These are phyloP conservation scores for Pseudorasbora parva DNA, from an alignment of 2,113 vertebrate species.

Conservation along the genomic window DNA sequence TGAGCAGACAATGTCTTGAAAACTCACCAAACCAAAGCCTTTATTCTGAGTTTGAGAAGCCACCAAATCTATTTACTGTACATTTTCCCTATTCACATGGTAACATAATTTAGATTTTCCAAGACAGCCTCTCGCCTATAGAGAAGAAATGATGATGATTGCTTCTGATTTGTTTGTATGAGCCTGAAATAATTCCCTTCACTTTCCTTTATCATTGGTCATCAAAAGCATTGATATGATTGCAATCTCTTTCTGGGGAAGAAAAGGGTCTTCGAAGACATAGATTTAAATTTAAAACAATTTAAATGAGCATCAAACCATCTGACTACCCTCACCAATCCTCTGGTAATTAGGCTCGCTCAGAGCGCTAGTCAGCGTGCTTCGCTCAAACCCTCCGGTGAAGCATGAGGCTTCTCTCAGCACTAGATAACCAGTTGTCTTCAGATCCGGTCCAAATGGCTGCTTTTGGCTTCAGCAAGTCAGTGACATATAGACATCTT, in stretches of 20 bases:
- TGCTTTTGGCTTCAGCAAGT: constrained; percentile 21
- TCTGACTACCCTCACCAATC: constrained; percentile 35
- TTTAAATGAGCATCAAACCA: constrained; percentile 44
- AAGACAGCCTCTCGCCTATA: background rate
- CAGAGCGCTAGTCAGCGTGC: background rate
- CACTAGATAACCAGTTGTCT: constrained; percentile 31
- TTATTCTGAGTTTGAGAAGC: background rate
- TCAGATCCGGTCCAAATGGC: constrained; percentile 15
- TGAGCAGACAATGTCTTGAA: background rate
- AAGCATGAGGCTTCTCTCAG: background rate
- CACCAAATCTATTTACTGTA: constrained; percentile 8
- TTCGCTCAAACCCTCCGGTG: background rate
- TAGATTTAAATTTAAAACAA: constrained; percentile 34
- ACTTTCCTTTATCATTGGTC: background rate
- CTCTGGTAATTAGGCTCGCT: constrained; percentile 13
- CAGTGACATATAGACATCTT: constrained; percentile 31
- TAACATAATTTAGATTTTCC: background rate
- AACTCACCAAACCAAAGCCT: background rate
- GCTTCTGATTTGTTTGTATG: constrained; percentile 2
- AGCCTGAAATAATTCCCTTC: constrained; percentile 13
- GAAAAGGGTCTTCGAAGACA: background rate
- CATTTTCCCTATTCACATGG: background rate
- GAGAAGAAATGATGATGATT: constrained; percentile 20
- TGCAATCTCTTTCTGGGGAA: background rate
- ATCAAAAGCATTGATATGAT: constrained; percentile 9